Conservation (phyloP, 2,797 vertebrate species). For the Bradypus variegatus region DNA sequence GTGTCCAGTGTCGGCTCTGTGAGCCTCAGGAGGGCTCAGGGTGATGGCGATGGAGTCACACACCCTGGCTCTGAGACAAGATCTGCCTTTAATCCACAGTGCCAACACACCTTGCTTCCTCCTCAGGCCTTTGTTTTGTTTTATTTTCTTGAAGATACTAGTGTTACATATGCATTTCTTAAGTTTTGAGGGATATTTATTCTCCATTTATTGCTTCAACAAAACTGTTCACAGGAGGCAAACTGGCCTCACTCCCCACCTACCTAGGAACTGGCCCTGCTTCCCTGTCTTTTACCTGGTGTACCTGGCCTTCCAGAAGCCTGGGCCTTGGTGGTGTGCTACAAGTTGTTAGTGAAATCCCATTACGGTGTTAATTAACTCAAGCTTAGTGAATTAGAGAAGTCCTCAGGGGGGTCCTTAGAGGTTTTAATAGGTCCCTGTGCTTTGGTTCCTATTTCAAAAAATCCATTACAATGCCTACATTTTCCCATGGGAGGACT, state of each 20-base stretch:
- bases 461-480: not conserved
- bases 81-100: no score
- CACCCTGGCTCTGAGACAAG: not conserved
- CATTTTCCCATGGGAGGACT: not conserved
- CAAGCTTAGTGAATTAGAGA: no score
- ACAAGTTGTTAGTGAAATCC: not conserved
- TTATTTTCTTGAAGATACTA: not conserved
- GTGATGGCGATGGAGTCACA: not conserved
- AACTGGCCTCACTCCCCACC: not conserved
- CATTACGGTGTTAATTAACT: not conserved
- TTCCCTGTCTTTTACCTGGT: not conserved
- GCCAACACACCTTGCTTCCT: not conserved
- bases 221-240: fast-evolving
- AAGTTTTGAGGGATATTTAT: not conserved
- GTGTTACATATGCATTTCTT: not conserved
- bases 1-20: not conserved
- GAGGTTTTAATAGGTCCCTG: not conserved
- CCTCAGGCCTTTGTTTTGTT: no score
- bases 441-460: not conserved
- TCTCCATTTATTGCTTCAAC: not conserved
- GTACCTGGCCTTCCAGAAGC: not conserved
- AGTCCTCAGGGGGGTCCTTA: not conserved
- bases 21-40: not conserved
- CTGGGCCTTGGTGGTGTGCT: not conserved
- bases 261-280: fast-evolving